Base-by-base conservation (phyloP, 2,888 invertebrate species). In the Diaphora mendica region DNA sequence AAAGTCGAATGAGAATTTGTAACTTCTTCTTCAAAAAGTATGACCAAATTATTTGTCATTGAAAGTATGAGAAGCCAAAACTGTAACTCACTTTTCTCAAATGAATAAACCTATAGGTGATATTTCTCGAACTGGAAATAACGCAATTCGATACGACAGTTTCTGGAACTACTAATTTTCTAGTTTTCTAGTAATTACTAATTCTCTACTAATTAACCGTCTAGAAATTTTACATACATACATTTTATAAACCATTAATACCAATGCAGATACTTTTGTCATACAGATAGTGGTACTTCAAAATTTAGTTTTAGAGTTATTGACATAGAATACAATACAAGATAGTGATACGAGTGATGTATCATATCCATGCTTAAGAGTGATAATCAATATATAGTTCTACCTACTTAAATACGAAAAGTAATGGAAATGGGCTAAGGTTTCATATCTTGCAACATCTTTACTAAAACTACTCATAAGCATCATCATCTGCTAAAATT, bases 391-490 rank as follows among this genome's bases (percentile, higher is more conserved):
- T 51, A 3, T 71, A 4, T 71, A 30, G 23, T 33, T 64, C 26
- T 55, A 35, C 44, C 59, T 67, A 59, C 15, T 17, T 67, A 44
- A 33, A 44, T 39, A 79, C 68, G 72, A 79, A 71, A 81, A 69
- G 51, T 74, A 64, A 5, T 51, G 33, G 59, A 83, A 77, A 79
- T 83, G 75, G 82, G 82, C 81, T 73, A 83, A 83, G 83, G 84
- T 79, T 72, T 74, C 8, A 30, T 30, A 51, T 64, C 30, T 51
- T 66, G 74, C 66, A 77, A 82, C 67, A 71, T n/a, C 55, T 13
- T 8, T 13, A 42, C 44, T 44, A 26, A 17, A 44, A 7, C 4
- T 65, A 7, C 3, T 44, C 26, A 15, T 30, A 62, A 17, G 3
- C 62, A 15, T 4, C 5, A 8, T 30, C 15, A 7, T 15, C 4